Evolutionary conservation across 2,888 invertebrate genomes (phyloP), one percentile per base, ranked within the genome.

Genomic region (Eugnorisma glareosa): DNA sequence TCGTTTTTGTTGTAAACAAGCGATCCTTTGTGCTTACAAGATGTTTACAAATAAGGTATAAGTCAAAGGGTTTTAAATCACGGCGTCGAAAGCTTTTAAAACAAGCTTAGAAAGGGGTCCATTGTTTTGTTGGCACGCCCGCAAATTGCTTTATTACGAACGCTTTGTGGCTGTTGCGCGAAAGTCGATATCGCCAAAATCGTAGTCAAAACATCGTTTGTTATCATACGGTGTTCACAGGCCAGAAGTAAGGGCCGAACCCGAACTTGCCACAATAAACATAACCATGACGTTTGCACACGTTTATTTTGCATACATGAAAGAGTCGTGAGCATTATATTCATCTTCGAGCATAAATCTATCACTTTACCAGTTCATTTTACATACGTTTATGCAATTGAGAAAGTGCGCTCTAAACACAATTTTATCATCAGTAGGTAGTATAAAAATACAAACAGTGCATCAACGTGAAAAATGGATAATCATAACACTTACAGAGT

Each of bases 31-130:
- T 96, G 91, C 92, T 91, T 87, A 91, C 89, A 90, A 91, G 90
- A 92, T 96, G 96, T 96, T 96, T 96, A 96, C 96, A 95, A 96
- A 96, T 95, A 96, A 95, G 92, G 93, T 93, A 91, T 93, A 93
- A 94, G 94, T 95, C 96, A 96, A 96, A 96, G 96, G 96, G 96
- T 94, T 96, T 96, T 96, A 96, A 96, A 96, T 96, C 96, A 95
- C 93, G 92, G 94, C 92, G 96, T 96, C 94, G 96, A 96, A 95
- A 96, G 96, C 95, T 96, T 95, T 96, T 94, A 94, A 96, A 96
- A 95, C 94, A 95, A 94, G 93, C 95, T 96, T 94, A 96, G 95
- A 96, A 96, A 91, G 91, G 93, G 91, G 90, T 86, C 93, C 93
- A 95, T 96, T 96, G 96, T 96, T 96, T 95, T 96, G 95, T 93